Conservation (phyloP, 2,888 invertebrate species). For the Rhopalosiphum nymphaeae region DNA sequence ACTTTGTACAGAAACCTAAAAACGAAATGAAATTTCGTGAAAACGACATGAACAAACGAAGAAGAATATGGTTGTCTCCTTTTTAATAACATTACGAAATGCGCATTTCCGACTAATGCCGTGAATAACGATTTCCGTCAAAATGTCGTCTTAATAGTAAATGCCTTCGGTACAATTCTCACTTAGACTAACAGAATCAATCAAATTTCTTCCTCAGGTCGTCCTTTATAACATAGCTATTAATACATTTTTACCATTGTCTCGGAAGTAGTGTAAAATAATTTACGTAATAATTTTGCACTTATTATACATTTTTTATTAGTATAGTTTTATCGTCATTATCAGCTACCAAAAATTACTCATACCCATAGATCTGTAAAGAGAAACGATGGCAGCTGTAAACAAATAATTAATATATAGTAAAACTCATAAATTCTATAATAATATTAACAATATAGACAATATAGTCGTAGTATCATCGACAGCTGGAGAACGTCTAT, state of each 20-base stretch:
- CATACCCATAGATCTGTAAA: neutral
- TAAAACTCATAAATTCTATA: neutral
- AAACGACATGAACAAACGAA: conserved; percentile 26
- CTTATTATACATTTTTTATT: neutral
- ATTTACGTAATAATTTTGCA: neutral
- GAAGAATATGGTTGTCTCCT: conserved; percentile 8
- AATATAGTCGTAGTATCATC: neutral
- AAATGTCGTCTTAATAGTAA: neutral
- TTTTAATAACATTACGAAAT: conserved; percentile 41
- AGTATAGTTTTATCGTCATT: neutral
- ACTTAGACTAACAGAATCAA: neutral
- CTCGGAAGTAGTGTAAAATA: neutral
- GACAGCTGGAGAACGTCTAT: neutral
- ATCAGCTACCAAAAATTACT: neutral
- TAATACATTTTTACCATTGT: neutral
- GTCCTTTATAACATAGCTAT: neutral
- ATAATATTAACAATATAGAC: neutral
- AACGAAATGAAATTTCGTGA: conserved; percentile 28
- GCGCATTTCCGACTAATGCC: neutral
- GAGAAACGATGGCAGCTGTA: neutral
- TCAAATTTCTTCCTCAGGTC: neutral
- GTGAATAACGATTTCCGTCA: neutral
- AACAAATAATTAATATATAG: neutral
- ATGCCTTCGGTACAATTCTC: neutral
- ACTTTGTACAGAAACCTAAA: neutral